Base-by-base conservation (phyloP, 2,113 vertebrate species). In the Bos indicus region DNA sequence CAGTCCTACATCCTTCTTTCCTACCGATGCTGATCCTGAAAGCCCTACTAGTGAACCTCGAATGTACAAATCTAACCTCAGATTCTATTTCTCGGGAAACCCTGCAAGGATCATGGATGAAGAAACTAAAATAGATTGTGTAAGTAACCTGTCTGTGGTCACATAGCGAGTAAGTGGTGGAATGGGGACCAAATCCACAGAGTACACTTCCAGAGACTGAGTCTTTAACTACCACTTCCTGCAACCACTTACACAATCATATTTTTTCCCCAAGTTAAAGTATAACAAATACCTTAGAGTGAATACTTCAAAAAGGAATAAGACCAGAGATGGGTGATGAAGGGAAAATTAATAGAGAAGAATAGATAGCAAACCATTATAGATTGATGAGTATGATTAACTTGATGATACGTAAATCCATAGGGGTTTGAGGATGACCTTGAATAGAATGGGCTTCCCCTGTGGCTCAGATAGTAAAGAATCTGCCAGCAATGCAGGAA, bases 361-460 rank as follows among this genome's bases (percentile, higher is more conserved):
- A 56, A 19, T 3, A 80, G 62, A 51, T 1, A 14, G 13, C 21
- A 60, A 16, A 46, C 14, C 14, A 57, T 40, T 28, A 46, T 33
- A 19, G 57, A 23, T 36, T 26, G 12, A 54, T 7, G 23, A 51
- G 12, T 40, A 6, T 0, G 26, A 48, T 11, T n/a, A 57, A 74
- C 26, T 74, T 36, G 26, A 30, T 30, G 48, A 52, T 26, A 82
- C 13, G 52, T 33, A 62, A 71, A 57, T 7, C 16, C 40, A 84
- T 0, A 30, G 2, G 13, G 16, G 2, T 64, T 17, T 85, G n/a
- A 90, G 23, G n/a, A 33, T 26, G 57, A 23, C 0, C 1, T 9
- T 30, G 28, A 60, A 59, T 17, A 28, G 52, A 51, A 64, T 3
- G 71, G 67, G 36, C 2, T 74, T 74, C 67, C 19, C n/a, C 40